Evolutionary conservation across 2,797 vertebrate genomes (phyloP), one percentile per base, ranked within the genome.

Genomic region (Ammospiza maritima): DNA sequence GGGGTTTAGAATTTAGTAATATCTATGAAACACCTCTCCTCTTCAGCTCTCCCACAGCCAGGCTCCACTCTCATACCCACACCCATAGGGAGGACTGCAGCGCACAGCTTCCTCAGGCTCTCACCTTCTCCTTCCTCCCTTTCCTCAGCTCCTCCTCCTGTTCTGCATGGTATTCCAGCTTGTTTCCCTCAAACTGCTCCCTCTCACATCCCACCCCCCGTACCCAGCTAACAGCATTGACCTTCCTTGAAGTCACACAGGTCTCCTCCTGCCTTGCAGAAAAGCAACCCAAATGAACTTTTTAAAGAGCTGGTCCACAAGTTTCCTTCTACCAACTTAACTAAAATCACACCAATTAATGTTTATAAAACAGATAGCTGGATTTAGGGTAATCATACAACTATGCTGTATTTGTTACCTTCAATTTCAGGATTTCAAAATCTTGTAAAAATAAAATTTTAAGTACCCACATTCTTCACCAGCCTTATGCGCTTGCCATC

Each of bases 201-300:
- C 58, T 57, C 22, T 11, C 64, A 30, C 67, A 51, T 47, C 57
- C n/a, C 36, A 64, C 29, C 15, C 27, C 27, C 27, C 38, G 45
- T 57, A 51, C 42, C 51, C 73, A 75, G 18, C 11, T n/a, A 36
- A 48, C 36, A 50, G 32, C 7, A 30, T 6, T 6, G 9, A 50
- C 42, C 11, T 44, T 38, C 42, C 47, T 34, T 29, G 16, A 50
- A 40, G 50, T 48, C 26, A 42, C 25, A 42, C 65, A 60, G 32
- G 20, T 44, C 26, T 60, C 45, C 45, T 70, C 32, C 45, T 73
- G 45, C 21, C 56, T 36, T 23, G 7, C 18, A 36, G 12, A 36
- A 70, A 30, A 60, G 8, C 11, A 5, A 30, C 16, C 5, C 56
- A 44, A 42, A 51, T 0, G 0, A 32, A 27, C 2, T 2, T 38